Evolutionary conservation across 1,140 invertebrate genomes (phyloP), one percentile per base, ranked within the genome.

Genomic region (Macrotrachela quadricornifera): DNA sequence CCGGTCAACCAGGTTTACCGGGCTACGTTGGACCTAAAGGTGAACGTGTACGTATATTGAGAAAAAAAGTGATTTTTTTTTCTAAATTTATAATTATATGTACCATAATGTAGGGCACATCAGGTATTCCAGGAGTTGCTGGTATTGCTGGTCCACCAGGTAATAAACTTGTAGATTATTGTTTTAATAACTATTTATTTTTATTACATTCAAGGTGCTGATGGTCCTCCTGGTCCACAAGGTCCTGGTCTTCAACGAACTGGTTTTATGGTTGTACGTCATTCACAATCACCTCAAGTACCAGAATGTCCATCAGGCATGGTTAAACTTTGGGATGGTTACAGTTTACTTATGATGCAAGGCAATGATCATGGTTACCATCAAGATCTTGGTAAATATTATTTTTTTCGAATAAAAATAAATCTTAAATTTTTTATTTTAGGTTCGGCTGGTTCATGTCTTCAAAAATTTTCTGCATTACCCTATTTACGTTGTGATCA

Each of bases 301-400:
- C 90, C 92, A 0, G 60, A 72, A 16, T 99, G 94, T 74, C 91
- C 91, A 0, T 62, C 61, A 46, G 79, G 83, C 54, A 85, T 85
- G 1, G 70, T 76, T 1, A 78, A 80, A 64, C 62, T 99, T 48
- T 97, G 92, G 91, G 80, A 84, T 57, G 94, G 92, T 53, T 97
- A 85, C 69, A 95, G 87, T 18, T 72, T 97, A 1, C 75, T 96
- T 9, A 47, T 47, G 18, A 49, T 55, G 40, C 48, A 46, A 30
- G 54, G 48, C 30, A 55, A 55, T 42, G 54, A 55, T 41, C 48
- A 55, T 47, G 48, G 44, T 15, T 44, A 55, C 46, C 42, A 55
- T 41, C 54, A 55, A 50, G 54, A 55, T 51, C 40, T 55, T 45
- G 54, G 54, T 47, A 46, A 4, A 13, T 46, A 3, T 17, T 6